Conservation (phyloP, 2,888 invertebrate genomes). For the Scrobipalpa costella region DNA sequence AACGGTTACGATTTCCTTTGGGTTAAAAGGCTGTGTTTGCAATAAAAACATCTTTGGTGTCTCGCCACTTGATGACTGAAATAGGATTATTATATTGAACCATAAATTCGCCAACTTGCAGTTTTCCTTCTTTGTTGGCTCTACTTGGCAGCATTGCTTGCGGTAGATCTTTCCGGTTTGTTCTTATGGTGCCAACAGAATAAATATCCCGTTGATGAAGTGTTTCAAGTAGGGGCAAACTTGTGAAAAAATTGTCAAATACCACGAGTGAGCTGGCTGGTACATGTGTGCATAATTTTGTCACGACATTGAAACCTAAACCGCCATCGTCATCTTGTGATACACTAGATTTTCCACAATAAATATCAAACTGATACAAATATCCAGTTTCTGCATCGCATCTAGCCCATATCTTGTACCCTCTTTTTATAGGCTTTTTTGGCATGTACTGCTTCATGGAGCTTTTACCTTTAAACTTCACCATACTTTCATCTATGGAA, state of each 20-base stretch:
- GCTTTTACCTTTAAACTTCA: conserved; percentile 31
- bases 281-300: not conserved
- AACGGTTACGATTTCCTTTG: not conserved
- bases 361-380: conserved; percentile 27
- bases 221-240: conserved; percentile 25
- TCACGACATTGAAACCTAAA: conserved; percentile 24
- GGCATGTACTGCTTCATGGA: conserved; percentile 33
- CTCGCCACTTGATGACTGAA: conserved; percentile 15
- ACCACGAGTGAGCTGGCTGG: conserved; percentile 16
- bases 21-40: conserved; percentile 1
- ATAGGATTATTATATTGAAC: conserved; percentile 2
- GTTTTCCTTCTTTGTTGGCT: conserved; percentile 8
- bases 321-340: conserved; percentile 28
- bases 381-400: conserved; percentile 27
- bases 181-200: conserved; percentile 15
- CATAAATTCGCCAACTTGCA: conserved; percentile 13
- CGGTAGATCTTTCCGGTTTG: conserved; percentile 7
- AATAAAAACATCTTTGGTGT: conserved; percentile 14
- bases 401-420: conserved; percentile 19
- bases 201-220: conserved; percentile 6
- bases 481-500: conserved; percentile 32
- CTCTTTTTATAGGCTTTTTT: conserved; percentile 32
- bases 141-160: not conserved
- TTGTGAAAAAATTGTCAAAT: conserved; percentile 31
- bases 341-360: conserved; percentile 20